Evolutionary conservation across 2,888 invertebrate genomes (phyloP).

Genomic region (Copidosoma aretas): DNA sequence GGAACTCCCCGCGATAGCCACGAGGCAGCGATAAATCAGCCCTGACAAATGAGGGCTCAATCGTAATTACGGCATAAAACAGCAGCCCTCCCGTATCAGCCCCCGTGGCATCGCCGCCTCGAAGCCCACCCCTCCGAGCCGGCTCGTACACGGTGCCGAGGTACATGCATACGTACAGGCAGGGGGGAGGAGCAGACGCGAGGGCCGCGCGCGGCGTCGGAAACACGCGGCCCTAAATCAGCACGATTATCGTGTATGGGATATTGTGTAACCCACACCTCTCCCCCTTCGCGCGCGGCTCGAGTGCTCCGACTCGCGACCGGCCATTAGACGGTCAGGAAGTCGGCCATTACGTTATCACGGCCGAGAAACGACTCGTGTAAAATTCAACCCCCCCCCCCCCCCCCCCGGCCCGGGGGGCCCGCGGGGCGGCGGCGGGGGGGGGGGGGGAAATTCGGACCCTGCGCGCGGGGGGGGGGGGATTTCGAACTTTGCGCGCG

Average conservation of each 20-base stretch:
- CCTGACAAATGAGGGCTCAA: neutral
- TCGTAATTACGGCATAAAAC: neutral
- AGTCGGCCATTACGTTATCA: constrained; percentile 56
- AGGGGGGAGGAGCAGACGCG: too few species aligned
- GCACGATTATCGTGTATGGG: constrained; percentile 55
- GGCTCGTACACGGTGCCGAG: neutral
- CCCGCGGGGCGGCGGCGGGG: too few species aligned
- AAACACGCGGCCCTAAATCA: constrained; percentile 56
- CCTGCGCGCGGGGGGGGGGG: too few species aligned
- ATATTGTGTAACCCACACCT: constrained; percentile 45
- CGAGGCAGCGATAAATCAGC: neutral
- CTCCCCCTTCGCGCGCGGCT: too few species aligned
- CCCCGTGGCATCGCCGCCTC: neutral
- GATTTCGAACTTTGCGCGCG: constrained; percentile 22
- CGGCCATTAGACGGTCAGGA: constrained; percentile 51
- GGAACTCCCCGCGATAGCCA: neutral
- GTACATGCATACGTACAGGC: neutral
- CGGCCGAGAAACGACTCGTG: constrained; percentile 36
- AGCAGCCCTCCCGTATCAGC: constrained; percentile 5
- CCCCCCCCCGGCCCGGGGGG: too few species aligned
- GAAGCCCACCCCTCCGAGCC: neutral
- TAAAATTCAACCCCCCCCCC: too few species aligned
- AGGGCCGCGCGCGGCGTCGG: constrained; percentile 54
- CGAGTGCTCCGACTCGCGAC: neutral
- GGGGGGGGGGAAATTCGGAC: too few species aligned